These are phyloP conservation scores for Brevimyrus niger DNA, from an alignment of 2,113 vertebrate species.

Conservation along the genomic window DNA sequence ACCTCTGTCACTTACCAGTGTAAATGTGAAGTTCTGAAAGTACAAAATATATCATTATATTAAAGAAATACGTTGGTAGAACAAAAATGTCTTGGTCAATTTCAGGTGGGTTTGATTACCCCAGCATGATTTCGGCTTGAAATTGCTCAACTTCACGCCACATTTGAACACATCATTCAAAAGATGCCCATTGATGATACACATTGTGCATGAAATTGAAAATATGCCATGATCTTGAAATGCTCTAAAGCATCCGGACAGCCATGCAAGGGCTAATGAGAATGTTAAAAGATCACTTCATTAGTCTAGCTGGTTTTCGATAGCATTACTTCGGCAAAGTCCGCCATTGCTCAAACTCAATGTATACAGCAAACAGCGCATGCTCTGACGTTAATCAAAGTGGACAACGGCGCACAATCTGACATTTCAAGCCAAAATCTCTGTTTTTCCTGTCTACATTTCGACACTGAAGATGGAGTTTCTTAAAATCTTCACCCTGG, in stretches of 20 bases:
- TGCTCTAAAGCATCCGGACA: neutral
- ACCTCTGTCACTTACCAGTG: neutral
- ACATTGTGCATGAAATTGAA: neutral
- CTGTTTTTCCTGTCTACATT: too few species aligned
- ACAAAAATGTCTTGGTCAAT: neutral
- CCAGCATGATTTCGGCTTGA: neutral
- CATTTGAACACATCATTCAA: neutral
- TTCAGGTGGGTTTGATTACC: neutral
- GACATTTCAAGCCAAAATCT: too few species aligned
- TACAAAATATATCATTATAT: neutral
- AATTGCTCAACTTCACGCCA: neutral
- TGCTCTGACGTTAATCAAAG: too few species aligned
- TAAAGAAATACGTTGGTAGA: neutral
- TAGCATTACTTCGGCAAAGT: too few species aligned
- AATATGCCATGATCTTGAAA: neutral
- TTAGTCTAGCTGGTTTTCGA: neutral
- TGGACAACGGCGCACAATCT: too few species aligned
- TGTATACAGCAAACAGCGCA: too few species aligned
- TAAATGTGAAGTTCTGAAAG: neutral
- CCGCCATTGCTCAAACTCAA: too few species aligned
- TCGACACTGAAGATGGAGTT: too few species aligned
- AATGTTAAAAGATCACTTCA: neutral
- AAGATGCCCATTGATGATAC: neutral
- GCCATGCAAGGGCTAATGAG: neutral
- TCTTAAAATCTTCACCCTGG: too few species aligned